These are phyloP conservation scores for Chymomyza caudatula DNA, from an alignment of 2,888 invertebrate genomes.

Conservation along the genomic window DNA sequence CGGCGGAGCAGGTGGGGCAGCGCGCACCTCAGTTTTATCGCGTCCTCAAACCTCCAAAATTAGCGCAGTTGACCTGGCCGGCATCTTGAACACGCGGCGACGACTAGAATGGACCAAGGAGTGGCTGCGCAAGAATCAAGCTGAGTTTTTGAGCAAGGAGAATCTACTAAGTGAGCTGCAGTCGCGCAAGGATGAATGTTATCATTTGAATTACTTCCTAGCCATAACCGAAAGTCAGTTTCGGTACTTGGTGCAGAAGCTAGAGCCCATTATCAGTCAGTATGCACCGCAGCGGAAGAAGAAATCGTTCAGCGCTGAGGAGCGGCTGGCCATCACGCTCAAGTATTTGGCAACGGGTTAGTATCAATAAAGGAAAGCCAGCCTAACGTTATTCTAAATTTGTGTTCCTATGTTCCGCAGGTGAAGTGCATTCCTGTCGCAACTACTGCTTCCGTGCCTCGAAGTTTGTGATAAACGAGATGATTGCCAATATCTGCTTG, in stretches of 20 bases:
- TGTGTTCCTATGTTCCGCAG: conserved; percentile 36
- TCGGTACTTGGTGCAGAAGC: conserved; percentile 73
- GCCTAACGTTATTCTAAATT: neutral
- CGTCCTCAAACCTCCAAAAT: conserved; percentile 64
- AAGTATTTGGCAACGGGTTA: conserved; percentile 77
- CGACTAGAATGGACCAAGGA: conserved; percentile 76
- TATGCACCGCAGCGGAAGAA: conserved; percentile 76
- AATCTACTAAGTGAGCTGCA: conserved; percentile 74
- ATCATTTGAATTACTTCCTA: conserved; percentile 76
- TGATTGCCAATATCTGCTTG: conserved; percentile 77
- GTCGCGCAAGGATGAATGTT: conserved; percentile 75
- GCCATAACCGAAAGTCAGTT: conserved; percentile 77
- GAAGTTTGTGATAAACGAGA: conserved; percentile 77
- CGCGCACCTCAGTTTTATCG: conserved; percentile 57
- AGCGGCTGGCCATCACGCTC: conserved; percentile 76
- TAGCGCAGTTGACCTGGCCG: conserved; percentile 72
- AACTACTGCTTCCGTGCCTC: conserved; percentile 77
- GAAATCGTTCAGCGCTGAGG: conserved; percentile 76
- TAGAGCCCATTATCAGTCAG: conserved; percentile 74
- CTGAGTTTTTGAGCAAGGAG: conserved; percentile 75
- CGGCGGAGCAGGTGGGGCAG: conserved; percentile 41
- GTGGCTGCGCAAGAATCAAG: conserved; percentile 75
- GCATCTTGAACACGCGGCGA: conserved; percentile 73
- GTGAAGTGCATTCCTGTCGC: conserved; percentile 77
- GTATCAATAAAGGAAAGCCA: conserved; percentile 4